phyloP scores from a whole-genome alignment of 1,140 invertebrate species.

The Drosophila albomicans region DNA sequence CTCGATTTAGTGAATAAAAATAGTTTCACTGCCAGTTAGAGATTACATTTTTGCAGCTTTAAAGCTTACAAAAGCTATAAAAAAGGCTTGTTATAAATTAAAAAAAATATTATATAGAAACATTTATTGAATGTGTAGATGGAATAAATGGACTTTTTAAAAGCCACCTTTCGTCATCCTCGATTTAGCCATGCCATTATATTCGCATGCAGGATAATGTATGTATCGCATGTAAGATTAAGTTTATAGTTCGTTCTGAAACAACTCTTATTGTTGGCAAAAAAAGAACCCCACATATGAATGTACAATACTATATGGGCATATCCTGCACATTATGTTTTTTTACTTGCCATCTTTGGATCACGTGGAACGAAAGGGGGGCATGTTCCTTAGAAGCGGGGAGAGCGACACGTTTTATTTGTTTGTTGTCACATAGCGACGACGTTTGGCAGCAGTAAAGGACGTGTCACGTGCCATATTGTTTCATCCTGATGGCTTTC shows the following conservation, averaged over 20 bases:
- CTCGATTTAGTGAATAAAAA: too few relatives aligned
- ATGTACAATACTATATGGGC: not conserved
- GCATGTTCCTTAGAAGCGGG: not conserved
- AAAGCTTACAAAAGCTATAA: not conserved
- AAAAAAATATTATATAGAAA: not conserved
- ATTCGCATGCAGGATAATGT: not conserved
- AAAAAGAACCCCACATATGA: not conserved
- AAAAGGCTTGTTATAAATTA: not conserved
- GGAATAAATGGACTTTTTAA: not conserved
- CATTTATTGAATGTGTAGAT: not conserved
- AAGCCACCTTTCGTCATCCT: not conserved
- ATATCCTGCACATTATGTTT: conserved; percentile 34
- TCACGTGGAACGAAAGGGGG: conserved; percentile 31
- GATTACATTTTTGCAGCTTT: too few relatives aligned
- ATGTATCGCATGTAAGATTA: conserved; percentile 6
- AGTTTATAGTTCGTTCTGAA: conserved; percentile 16
- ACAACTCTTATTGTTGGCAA: conserved; percentile 26
- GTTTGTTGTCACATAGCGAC: conserved; percentile 55
- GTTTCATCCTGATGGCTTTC: conserved; percentile 55
- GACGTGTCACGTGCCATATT: conserved; percentile 74
- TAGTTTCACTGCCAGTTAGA: too few relatives aligned
- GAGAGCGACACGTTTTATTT: conserved; percentile 54
- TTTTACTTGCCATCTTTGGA: conserved; percentile 31
- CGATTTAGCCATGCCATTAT: not conserved
- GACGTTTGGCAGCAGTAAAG: conserved; percentile 33